Base-by-base conservation (phyloP, 2,797 vertebrate genomes). In the Rhinatrema bivittatum region DNA sequence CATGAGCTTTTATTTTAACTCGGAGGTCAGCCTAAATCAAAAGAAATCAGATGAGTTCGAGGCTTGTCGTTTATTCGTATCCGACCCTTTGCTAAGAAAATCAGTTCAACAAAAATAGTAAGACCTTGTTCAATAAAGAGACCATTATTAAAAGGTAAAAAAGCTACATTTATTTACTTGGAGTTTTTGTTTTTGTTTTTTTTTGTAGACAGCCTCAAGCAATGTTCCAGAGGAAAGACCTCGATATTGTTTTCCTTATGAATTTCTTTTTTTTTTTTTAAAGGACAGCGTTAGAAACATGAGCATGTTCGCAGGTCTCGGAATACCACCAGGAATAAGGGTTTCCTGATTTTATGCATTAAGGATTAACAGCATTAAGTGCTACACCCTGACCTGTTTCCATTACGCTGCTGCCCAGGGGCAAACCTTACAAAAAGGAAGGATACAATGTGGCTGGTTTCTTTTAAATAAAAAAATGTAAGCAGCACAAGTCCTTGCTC, bases 1-100 rank as follows among this genome's bases (percentile, higher is more conserved):
- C 29, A 24, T 53, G 71, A 78, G 68, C 74, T 65, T 56, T 62
- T 41, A 60, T 56, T 51, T 29, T n/a, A n/a, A 38, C 10, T 17
- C 20, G 65, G 62, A 62, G 84, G 79, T 82, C 82, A 67, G 25
- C 46, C 61, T 50, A 73, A 74, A 64, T 67, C 73, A 69, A 37
- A 75, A 65, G 78, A 62, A 86, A 77, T 85, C 78, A 79, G 73
- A 79, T 55, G 71, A 60, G 50, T 52, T 51, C 35, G 49, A 64
- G 60, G 9, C 46, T 64, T 41, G 52, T 34, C 12, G 1, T 51
- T 65, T 70, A 70, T 76, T 61, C 55, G 58, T 65, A 69, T 76
- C 65, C 62, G 46, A 50, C 44, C 39, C 52, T 60, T 64, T 69
- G 74, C 62, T 46, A 46, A 62, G 55, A 65, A 78, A 76, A 61